A percentile compares a stretch with the other conserved stretches of the same genome.
These are phyloP conservation scores for Oedothorax gibbosus DNA, from an alignment of 1,140 invertebrate species.

Conservation along the genomic window DNA sequence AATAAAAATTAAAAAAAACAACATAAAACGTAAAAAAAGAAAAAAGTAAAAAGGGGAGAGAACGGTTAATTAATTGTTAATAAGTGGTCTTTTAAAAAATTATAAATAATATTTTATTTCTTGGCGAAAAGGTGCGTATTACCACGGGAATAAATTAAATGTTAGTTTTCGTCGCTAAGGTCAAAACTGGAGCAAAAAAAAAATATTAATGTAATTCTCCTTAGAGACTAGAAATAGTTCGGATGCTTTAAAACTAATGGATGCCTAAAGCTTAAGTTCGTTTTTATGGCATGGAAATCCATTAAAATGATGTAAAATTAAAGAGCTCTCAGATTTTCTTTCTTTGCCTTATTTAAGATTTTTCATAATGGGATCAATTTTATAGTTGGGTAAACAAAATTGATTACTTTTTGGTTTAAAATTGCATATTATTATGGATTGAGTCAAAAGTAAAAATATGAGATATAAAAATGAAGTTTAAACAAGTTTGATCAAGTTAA, in stretches of 20 bases:
- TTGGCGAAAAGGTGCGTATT: not conserved
- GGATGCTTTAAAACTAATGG: not conserved
- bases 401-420: no score
- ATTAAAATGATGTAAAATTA: no score
- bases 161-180: not conserved
- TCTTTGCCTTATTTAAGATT: no score
- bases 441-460: no score
- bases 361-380: no score
- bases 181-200: not conserved
- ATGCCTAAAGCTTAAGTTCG: no score
- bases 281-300: no score
- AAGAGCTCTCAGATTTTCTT: no score
- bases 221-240: not conserved
- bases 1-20: not conserved
- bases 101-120: not conserved
- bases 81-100: not conserved
- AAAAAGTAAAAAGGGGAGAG: not conserved
- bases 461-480: no score
- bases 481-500: no score
- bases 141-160: not conserved
- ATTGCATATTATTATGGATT: no score
- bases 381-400: no score
- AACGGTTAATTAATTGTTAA: constrained; percentile 20
- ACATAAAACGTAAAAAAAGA: not conserved
- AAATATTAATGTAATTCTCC: not conserved